A percentile compares a stretch with the other conserved stretches of the same genome.
These are phyloP conservation scores for Sterrhoptilus dennistouni DNA, from an alignment of 2,113 vertebrate species.

Conservation along the genomic window DNA sequence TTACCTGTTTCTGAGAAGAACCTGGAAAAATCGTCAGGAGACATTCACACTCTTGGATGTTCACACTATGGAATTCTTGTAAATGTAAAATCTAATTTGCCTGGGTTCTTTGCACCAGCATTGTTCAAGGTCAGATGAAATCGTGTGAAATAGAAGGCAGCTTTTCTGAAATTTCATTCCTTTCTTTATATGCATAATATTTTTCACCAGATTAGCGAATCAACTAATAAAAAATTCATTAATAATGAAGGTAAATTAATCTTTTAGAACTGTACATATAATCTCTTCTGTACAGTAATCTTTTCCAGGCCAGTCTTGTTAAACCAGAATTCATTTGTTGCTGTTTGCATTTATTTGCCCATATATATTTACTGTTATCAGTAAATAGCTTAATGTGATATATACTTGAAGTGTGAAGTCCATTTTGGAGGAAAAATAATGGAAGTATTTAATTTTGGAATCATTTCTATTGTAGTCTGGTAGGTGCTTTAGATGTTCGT, in stretches of 20 bases:
- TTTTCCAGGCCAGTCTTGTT: not conserved
- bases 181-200: not conserved
- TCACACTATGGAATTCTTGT: constrained; percentile 19
- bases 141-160: not conserved
- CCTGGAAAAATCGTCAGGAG: constrained; percentile 51
- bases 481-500: not conserved
- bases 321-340: not conserved
- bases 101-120: not conserved
- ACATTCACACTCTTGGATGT: constrained; percentile 19
- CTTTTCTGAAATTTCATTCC: not conserved
- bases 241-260: not conserved
- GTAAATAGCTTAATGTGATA: not conserved
- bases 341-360: not conserved
- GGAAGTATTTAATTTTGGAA: not conserved
- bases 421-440: not conserved
- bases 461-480: not conserved
- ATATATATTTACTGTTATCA: not conserved
- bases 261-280: not conserved
- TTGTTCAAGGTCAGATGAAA: constrained; percentile 43
- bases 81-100: constrained; percentile 48
- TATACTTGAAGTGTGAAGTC: not conserved
- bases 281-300: not conserved
- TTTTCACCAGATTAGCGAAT: not conserved
- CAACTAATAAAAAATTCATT: not conserved
- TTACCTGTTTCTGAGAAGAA: constrained; percentile 48